Base-by-base conservation (phyloP, 2,797 vertebrate genomes). In the Fistularia commersonii region DNA sequence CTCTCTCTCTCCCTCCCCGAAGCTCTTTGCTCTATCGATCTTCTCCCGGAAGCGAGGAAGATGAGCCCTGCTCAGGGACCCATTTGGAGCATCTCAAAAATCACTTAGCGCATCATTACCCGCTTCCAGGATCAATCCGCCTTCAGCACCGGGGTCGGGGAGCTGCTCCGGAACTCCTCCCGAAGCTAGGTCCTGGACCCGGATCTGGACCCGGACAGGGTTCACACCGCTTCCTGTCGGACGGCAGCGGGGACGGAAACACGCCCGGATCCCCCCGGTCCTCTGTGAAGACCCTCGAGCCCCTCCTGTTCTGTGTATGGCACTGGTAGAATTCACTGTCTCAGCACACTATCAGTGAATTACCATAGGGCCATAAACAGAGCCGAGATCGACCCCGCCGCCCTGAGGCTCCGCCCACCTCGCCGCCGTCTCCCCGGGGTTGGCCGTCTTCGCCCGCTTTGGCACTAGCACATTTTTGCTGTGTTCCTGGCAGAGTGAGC, bases 401-500 rank as follows among this genome's bases (percentile, higher is more conserved):
- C 23, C 9, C 40, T 45, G 41, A 46, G 13, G 10, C 90, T 35
- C 11, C 8, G 5, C 36, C 41, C 0, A 1, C 11, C 37, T 48
- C 37, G 11, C 32, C 8, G 3, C 40, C 45, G 7, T 11, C 9
- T 6, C 6, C 33, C 47, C 11, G 5, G 42, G 4, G 36, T 23
- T 35, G 32, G 36, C 6, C 14, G 33, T 12, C 34, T 92, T 88
- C 88, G 94, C 97, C 95, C 88, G 85, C 92, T 99, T 99, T 99
- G 97, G 96, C 97, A 99, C 97, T 97, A 98, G 97, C 97, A 99
- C 96, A 99, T 99, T 98, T 97, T 99, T 99, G 97, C 96, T 99
- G 94, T 35, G 93, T 94, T 92, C 93, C 88, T 90, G 54, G 83
- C 81, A 76, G 77, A 90, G 89, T 88, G 93, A 96, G 95, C 96